Percentiles rank a stretch among this genome's conserved stretches.
Conservation (phyloP, 2,888 invertebrate genomes). For the Listrodromus nycthemerus region DNA sequence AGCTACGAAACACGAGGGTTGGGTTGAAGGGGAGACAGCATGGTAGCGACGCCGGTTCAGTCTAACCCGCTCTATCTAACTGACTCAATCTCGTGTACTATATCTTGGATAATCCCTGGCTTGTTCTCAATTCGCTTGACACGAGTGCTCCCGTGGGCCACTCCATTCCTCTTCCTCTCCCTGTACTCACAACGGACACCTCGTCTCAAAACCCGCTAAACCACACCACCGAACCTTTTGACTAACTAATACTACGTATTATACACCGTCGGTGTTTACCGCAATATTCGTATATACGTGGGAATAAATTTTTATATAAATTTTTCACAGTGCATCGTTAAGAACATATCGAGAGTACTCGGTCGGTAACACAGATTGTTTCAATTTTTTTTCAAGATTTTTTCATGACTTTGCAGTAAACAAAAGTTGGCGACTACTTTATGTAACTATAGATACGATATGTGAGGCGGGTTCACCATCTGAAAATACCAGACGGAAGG, state of each 20-base stretch:
- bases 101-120: slow-evolving; percentile 78
- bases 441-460: too few species aligned
- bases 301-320: too few species aligned
- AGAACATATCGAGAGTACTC: not conserved
- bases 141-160: slow-evolving; percentile 76
- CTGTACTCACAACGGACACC: slow-evolving; percentile 70
- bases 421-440: too few species aligned
- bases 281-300: too few species aligned
- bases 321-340: too few species aligned
- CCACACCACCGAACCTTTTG: slow-evolving; percentile 38
- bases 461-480: too few species aligned
- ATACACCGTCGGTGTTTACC: not conserved
- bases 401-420: too few species aligned
- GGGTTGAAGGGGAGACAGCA: slow-evolving; percentile 24
- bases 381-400: too few species aligned
- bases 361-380: too few species aligned
- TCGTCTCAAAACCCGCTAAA: slow-evolving; percentile 51
- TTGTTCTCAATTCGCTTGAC: slow-evolving; percentile 76
- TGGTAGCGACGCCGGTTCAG: slow-evolving; percentile 19
- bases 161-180: slow-evolving; percentile 73
- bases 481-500: not conserved
- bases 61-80: slow-evolving; percentile 16
- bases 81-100: slow-evolving; percentile 59
- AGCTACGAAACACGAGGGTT: slow-evolving; percentile 21
- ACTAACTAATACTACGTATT: slow-evolving; percentile 11